Evolutionary conservation across 2,888 invertebrate species (phyloP), one percentile per base, ranked within the genome.

Genomic region (Aspidiotus rigidus): DNA sequence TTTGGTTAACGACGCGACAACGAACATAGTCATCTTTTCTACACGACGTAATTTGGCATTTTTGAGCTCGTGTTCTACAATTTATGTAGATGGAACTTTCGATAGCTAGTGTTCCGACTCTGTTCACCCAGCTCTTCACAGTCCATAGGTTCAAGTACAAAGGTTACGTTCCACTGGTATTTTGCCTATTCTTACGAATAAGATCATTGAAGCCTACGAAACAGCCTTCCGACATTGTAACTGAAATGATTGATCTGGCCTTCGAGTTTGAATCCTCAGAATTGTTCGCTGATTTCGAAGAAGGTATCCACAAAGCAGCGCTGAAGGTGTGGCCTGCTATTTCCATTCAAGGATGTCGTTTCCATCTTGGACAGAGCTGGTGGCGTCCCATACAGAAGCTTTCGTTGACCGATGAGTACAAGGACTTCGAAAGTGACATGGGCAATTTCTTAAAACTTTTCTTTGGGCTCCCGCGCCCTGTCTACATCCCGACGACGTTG

Each of bases 101-200:
- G 57, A 66, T n/a, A n/a, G n/a, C n/a, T 13, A 63, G 69, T 49
- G 69, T 55, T 10, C 71, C 71, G 9, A 62, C 62, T 13, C 64
- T 71, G 60, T 72, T 71, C 28, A 71, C 64, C 28, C 72, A 72
- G 53, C 40, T 78, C 75, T 75, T 86, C 86, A 72, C 84, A 84
- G 76, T 86, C 84, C 74, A 83, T 84, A 72, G 81, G 80, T 72
- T 73, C 73, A 73, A 75, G 76, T 76, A 73, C 69, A 72, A 72
- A 74, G 64, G 59, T 7, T 55, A 71, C n/a, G 17, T 72, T 28
- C 72, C 72, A 8, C 59, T 72, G 9, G 67, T 71, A 17, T 71
- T 69, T 55, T 71, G n/a, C n/a, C 62, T 41, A 59, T 66, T 28
- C 41, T 63, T 62, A 61, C 57, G 42, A 49, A 11, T 44, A 69